phyloP scores from a whole-genome alignment of 2,797 vertebrate genomes.

The Bovichtus variegatus region DNA sequence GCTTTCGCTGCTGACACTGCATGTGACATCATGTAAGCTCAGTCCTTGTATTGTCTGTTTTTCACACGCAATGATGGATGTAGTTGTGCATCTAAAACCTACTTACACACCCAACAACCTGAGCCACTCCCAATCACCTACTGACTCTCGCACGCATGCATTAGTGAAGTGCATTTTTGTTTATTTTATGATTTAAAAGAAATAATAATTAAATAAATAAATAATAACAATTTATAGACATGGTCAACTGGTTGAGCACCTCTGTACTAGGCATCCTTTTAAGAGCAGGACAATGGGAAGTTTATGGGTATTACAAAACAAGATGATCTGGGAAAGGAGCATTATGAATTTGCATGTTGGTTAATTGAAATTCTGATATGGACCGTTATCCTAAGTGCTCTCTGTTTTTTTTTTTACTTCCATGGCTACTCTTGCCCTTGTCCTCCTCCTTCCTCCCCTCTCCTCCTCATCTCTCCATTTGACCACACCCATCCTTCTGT shows the following conservation, averaged over 20 bases:
- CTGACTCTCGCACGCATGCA: not conserved
- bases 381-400: conserved; percentile 57
- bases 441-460: not conserved
- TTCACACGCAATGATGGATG: not conserved
- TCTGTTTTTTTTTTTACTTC: conserved; percentile 10
- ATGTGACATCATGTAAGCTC: not conserved
- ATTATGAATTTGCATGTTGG: not conserved
- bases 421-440: not conserved
- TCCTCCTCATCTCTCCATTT: not conserved
- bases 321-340: not conserved
- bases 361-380: conserved; percentile 12
- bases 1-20: not conserved
- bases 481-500: not conserved
- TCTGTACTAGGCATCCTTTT: not conserved
- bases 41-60: not conserved
- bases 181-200: not conserved
- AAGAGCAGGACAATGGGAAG: not conserved
- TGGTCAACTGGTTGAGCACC: conserved; percentile 11
- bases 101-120: not conserved
- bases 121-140: not conserved
- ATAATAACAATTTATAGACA: too few relatives aligned
- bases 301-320: not conserved
- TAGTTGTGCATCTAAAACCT: not conserved
- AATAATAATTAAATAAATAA: too few relatives aligned
- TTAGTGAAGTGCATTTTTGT: not conserved